Conservation (phyloP, 2,113 vertebrate species). For the Sturnira hondurensis region DNA sequence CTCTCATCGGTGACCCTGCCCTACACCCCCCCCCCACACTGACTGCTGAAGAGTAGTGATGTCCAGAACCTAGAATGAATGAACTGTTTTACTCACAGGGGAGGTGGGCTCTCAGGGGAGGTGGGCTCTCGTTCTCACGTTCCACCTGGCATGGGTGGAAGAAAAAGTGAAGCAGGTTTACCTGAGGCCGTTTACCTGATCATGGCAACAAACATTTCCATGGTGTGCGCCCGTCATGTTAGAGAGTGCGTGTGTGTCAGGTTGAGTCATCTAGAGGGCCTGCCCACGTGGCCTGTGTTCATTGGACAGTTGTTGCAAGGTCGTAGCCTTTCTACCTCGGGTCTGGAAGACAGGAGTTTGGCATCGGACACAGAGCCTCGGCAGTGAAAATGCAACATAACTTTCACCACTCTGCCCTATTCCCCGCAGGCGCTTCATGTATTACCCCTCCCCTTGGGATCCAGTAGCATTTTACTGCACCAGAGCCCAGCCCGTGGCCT, state of each 20-base stretch:
- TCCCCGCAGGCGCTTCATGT: background rate
- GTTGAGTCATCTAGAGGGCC: background rate
- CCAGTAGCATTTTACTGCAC: background rate
- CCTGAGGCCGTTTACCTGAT: background rate
- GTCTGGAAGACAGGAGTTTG: background rate
- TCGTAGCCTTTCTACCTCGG: background rate
- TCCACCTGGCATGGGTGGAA: rapidly evolving
- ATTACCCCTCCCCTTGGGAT: background rate
- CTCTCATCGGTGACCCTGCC: background rate
- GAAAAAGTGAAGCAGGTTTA: background rate
- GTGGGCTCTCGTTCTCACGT: no score
- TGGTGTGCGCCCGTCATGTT: rapidly evolving
- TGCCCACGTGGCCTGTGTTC: background rate
- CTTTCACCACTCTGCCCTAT: background rate
- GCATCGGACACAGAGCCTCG: background rate
- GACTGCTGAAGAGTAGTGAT: background rate
- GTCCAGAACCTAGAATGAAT: background rate
- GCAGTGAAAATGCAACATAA: background rate
- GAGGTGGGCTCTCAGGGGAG: no score
- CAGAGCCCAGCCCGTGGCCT: background rate
- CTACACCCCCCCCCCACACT: no score
- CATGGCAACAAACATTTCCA: background rate
- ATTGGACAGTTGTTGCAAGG: background rate
- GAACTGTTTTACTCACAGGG: no score
- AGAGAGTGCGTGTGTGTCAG: background rate